A percentile compares a stretch with the other conserved stretches of the same genome.
Conservation (phyloP, 2,797 vertebrate genomes). For the Phaenicophaeus curvirostris region DNA sequence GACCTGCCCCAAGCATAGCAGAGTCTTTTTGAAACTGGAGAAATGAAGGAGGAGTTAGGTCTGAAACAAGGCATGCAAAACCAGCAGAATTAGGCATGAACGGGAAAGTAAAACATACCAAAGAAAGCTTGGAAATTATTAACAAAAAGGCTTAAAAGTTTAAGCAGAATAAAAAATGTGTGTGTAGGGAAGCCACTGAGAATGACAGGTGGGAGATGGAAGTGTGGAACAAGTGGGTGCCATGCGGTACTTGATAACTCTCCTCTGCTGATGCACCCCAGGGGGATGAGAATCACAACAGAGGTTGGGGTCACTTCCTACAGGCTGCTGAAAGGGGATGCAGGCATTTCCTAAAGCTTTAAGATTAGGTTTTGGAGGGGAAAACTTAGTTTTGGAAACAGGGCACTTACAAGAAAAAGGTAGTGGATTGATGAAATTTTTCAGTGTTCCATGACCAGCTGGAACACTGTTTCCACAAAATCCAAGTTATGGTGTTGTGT, state of each 20-base stretch:
- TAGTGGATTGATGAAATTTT: background rate
- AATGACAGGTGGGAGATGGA: background rate
- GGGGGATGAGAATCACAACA: background rate
- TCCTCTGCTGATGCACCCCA: background rate
- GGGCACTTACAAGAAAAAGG: background rate
- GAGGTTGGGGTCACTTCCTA: background rate
- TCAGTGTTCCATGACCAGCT: background rate
- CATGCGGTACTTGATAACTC: background rate
- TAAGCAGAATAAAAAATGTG: background rate
- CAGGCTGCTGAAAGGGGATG: background rate
- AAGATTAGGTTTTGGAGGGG: background rate
- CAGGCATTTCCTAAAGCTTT: background rate
- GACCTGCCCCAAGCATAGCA: background rate
- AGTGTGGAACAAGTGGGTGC: background rate
- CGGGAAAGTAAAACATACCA: background rate
- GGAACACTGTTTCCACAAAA: background rate
- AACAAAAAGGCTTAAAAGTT: background rate
- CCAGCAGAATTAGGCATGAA: background rate
- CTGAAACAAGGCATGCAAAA: background rate
- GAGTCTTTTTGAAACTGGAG: background rate
- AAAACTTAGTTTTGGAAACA: background rate
- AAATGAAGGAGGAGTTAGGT: background rate
- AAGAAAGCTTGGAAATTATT: background rate
- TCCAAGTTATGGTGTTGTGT: background rate
- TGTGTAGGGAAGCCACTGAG: background rate